Evolutionary conservation across 2,888 invertebrate species (phyloP).

Genomic region (Ophion slaviceki): DNA sequence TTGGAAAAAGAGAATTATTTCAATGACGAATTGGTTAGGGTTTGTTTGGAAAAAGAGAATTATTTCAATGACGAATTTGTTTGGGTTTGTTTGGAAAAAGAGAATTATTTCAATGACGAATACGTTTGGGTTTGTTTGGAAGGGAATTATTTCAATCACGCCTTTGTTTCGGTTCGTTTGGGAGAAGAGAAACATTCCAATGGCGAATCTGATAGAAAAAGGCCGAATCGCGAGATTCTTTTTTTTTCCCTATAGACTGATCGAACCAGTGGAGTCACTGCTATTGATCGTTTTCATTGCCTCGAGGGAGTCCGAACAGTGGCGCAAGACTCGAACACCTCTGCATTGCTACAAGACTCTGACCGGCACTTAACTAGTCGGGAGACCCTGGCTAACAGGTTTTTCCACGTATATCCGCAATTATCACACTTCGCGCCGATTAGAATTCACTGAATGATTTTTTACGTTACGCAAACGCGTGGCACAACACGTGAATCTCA

Average conservation of each 20-base stretch:
- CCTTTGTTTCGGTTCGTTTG: no score
- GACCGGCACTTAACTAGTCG: slow-evolving; percentile 22
- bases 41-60: no score
- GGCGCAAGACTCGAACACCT: neutral
- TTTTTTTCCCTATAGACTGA: neutral
- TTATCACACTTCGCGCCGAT: slow-evolving; percentile 10
- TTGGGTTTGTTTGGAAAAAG: no score
- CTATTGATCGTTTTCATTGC: slow-evolving; percentile 7
- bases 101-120: no score
- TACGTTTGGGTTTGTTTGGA: no score
- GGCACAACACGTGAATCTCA: neutral
- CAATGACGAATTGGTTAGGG: no score
- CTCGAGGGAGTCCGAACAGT: neutral
- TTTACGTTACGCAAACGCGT: neutral
- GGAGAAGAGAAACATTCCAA: neutral
- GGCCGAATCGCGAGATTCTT: neutral
- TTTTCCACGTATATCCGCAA: slow-evolving; percentile 27
- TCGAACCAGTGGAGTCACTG: neutral
- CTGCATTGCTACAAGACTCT: slow-evolving; percentile 21
- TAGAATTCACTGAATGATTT: slow-evolving; percentile 19
- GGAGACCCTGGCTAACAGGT: slow-evolving; percentile 45
- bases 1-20: no score
- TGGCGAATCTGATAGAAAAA: neutral
- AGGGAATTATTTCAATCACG: no score
- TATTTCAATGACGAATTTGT: no score